A percentile compares a stretch with the other conserved stretches of the same genome.
phyloP scores from a whole-genome alignment of 2,113 vertebrate species.

The Diglossa brunneiventris region DNA sequence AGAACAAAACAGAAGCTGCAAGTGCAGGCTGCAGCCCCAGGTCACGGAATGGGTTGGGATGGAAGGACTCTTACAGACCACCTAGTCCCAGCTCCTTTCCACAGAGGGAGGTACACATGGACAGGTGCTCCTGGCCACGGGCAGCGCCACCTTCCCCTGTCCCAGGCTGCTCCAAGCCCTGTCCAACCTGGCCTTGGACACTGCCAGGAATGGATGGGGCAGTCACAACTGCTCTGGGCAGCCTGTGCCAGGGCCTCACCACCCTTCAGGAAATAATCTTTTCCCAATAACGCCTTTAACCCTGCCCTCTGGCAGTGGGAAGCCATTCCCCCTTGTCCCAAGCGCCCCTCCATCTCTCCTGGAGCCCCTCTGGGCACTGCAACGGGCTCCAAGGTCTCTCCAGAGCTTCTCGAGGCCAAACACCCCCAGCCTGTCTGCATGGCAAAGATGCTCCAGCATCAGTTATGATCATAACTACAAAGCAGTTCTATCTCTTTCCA shows the following conservation, averaged over 20 bases:
- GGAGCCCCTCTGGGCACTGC: neutral
- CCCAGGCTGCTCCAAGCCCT: neutral
- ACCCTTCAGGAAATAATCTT: too few species aligned
- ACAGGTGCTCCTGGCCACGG: neutral
- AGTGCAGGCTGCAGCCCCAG: neutral
- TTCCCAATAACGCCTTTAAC: neutral
- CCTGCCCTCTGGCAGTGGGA: neutral
- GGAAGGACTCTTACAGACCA: neutral
- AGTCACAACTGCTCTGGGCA: neutral
- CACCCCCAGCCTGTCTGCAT: neutral
- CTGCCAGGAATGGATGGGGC: neutral
- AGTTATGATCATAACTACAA: rapidly evolving
- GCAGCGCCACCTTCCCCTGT: neutral
- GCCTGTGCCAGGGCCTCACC: neutral
- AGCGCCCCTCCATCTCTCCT: neutral
- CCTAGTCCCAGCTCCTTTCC: neutral
- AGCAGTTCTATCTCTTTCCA: rapidly evolving
- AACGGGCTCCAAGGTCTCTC: neutral
- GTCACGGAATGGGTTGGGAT: rapidly evolving
- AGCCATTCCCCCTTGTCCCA: neutral
- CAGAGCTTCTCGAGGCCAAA: neutral
- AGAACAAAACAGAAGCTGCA: neutral
- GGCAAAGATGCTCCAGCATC: too few species aligned
- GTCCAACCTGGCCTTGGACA: too few species aligned
- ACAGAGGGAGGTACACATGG: neutral